Conservation (phyloP, 1,140 invertebrate species). For the Antheraea mylitta region DNA sequence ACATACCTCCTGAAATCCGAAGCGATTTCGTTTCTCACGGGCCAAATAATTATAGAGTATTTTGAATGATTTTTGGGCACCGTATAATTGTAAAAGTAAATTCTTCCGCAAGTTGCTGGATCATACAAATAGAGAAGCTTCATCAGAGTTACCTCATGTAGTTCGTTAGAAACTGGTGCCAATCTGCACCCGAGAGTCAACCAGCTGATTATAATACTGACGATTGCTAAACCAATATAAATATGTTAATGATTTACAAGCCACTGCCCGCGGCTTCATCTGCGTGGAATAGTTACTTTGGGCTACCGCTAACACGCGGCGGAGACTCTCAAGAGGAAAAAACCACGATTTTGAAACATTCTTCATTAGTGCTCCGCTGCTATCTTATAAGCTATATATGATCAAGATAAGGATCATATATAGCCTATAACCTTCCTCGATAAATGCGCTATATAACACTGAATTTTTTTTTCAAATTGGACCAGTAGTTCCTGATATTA, state of each 20-base stretch:
- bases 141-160: constrained; percentile 55
- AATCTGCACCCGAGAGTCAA: constrained; percentile 49
- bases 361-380: no score
- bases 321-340: no score
- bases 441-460: no score
- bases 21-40: constrained; percentile 41
- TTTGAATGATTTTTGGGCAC: constrained; percentile 3
- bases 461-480: no score
- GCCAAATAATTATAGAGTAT: constrained; percentile 47
- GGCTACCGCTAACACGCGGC: no score
- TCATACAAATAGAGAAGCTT: constrained; percentile 66
- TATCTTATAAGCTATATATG: no score
- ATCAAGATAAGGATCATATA: no score
- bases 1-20: constrained; percentile 32
- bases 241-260: background rate
- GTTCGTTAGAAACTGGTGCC: constrained; percentile 36
- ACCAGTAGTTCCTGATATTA: no score
- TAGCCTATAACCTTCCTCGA: no score
- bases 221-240: constrained; percentile 35
- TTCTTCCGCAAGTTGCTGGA: constrained; percentile 47
- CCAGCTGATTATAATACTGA: constrained; percentile 47
- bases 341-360: no score
- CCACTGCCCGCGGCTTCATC: no score
- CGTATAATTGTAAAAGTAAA: constrained; percentile 61
- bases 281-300: no score